Base-by-base conservation (phyloP, 2,113 vertebrate species). In the Otus sunia region DNA sequence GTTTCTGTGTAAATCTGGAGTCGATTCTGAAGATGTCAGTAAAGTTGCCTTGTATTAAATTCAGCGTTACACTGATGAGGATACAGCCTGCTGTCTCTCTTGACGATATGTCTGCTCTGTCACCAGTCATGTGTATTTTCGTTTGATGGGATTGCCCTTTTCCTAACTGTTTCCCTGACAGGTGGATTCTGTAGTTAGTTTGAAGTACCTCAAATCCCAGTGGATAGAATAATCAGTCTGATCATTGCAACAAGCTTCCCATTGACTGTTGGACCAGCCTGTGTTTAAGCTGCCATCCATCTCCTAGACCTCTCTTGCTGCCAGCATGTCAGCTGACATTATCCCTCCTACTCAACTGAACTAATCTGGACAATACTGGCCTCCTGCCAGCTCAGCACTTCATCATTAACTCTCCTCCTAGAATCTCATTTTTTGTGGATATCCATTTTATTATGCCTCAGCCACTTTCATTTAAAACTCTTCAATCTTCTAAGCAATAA, bases 361-460 rank as follows among this genome's bases (percentile, higher is more conserved):
- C 47, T 27, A 77, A 84, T 62, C 60, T 80, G 92, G 43, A 87
- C 80, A 89, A 62, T 22, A 13, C 71, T 94, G 77, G 69, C 67
- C 27, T 84, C 50, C 69, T 67, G 52, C 83, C 84, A 96, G 47
- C 50, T 64, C 14, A 1, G 34, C n/a, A 68, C 88, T 95, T 94
- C 82, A 89, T 95, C 90, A 68, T 80, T 89, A 79, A 58, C 53
- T 96, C 66, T 71, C 81, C 62, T 82, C 50, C 37, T 72, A 53
- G 76, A 72, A 32, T 64, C 60, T 90, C 63, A 80, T 64, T 80
- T 88, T 89, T 36, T 52, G 15, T 80, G 41, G 75, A 76, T 74
- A 90, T 80, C 66, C 32, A 53, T 94, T 97, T 95, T 91, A 94
- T 96, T 94, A 78, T 97, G 58, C 80, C 56, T 72, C 52, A 93